Percentiles rank a stretch among this genome's conserved stretches.
Evolutionary conservation across 2,113 vertebrate genomes (phyloP).

Genomic region (Fregetta grallaria): DNA sequence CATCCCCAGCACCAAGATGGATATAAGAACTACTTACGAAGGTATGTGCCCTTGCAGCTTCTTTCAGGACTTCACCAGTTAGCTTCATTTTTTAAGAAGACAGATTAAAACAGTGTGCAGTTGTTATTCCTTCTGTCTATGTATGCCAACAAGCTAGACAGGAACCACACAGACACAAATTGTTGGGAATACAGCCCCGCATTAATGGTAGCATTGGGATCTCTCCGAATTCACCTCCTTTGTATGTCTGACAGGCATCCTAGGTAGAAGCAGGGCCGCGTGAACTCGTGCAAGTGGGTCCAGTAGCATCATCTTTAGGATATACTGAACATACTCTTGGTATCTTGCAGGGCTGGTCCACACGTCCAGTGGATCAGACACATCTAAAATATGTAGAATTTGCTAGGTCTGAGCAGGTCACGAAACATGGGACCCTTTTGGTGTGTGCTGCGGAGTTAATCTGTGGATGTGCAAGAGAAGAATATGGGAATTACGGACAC

Average conservation of each 20-base stretch:
- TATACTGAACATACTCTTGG: background rate
- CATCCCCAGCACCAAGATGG: constrained; percentile 17
- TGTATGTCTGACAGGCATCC: background rate
- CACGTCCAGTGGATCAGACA: background rate
- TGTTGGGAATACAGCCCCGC: background rate
- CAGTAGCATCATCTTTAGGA: background rate
- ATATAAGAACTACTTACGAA: constrained; percentile 59
- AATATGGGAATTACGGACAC: background rate
- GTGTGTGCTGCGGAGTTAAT: background rate
- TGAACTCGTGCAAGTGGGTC: background rate
- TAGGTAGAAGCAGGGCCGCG: background rate
- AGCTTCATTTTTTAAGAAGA: background rate
- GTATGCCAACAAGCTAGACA: background rate
- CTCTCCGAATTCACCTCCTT: background rate
- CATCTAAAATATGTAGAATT: background rate
- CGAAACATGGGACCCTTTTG: background rate
- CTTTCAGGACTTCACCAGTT: background rate
- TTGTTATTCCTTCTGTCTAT: background rate
- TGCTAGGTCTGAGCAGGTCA: background rate
- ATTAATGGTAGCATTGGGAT: background rate
- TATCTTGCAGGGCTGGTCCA: background rate
- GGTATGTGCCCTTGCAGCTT: constrained; percentile 14
- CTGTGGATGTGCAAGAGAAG: accelerated
- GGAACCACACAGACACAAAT: background rate
- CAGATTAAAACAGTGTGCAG: background rate